Percentiles rank a stretch among this genome's conserved stretches.
These are phyloP conservation scores for Palaemon carinicauda DNA, from an alignment of 1,140 invertebrate genomes.

Conservation along the genomic window DNA sequence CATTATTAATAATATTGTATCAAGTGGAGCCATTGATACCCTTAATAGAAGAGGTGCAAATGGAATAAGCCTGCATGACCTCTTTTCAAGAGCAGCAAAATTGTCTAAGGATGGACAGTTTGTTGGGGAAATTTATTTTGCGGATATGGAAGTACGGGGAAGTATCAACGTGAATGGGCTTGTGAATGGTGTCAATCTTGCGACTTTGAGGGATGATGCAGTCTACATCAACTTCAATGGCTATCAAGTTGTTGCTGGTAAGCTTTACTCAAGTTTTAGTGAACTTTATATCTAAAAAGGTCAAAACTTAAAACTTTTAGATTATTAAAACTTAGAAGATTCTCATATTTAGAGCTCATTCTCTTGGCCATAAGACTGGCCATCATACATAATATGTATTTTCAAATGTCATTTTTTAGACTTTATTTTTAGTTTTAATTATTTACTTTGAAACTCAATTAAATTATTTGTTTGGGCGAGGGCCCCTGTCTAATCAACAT, in stretches of 20 bases:
- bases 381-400: no score
- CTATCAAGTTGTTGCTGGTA: not conserved
- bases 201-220: conserved; percentile 13
- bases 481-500: no score
- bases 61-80: conserved; percentile 14
- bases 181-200: conserved; percentile 27
- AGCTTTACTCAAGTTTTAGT: not conserved
- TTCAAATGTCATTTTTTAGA: no score
- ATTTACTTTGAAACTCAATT: no score
- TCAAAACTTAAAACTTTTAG: no score
- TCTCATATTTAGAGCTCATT: no score
- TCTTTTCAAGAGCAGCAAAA: conserved; percentile 15
- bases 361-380: no score
- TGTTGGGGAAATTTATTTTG: not conserved
- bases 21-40: conserved; percentile 11
- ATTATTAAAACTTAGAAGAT: no score
- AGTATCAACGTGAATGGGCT: conserved; percentile 21
- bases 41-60: not conserved
- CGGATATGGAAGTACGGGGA: not conserved
- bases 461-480: no score
- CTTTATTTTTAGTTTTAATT: no score
- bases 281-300: no score
- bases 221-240: conserved; percentile 1
- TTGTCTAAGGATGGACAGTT: not conserved
- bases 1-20: not conserved